These are phyloP conservation scores for Sardinella longiceps DNA, from an alignment of 2,797 vertebrate species.

Conservation along the genomic window DNA sequence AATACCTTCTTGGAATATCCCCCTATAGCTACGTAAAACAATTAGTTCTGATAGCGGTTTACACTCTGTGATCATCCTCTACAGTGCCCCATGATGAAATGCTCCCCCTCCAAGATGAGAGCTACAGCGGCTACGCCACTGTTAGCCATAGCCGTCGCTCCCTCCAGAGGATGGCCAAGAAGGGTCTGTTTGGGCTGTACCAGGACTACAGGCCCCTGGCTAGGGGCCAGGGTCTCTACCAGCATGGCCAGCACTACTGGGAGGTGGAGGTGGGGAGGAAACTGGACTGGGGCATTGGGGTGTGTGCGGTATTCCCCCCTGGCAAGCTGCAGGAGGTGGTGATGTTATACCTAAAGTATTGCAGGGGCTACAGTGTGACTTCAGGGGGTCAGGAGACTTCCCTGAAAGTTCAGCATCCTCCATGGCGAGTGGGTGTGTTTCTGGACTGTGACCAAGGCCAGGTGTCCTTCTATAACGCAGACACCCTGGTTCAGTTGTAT, in stretches of 20 bases:
- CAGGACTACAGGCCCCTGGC: constrained; percentile 51
- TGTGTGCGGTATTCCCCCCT: constrained; percentile 5
- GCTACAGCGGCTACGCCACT: constrained; percentile 44
- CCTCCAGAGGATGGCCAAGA: constrained; percentile 46
- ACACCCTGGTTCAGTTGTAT: constrained; percentile 49
- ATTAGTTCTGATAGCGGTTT: too few relatives aligned
- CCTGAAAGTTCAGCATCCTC: constrained; percentile 39
- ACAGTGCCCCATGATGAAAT: constrained; percentile 53
- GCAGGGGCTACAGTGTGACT: constrained; percentile 48
- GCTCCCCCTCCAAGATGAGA: constrained; percentile 47
- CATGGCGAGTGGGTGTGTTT: constrained; percentile 50
- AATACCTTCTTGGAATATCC: too few relatives aligned
- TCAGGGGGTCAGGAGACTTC: constrained; percentile 42
- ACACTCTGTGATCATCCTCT: background rate
- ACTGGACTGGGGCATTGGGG: constrained; percentile 53
- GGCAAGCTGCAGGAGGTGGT: constrained; percentile 47
- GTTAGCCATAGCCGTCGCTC: constrained; percentile 48
- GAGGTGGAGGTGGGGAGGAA: constrained; percentile 55
- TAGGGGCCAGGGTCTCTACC: constrained; percentile 44
- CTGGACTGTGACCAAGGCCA: constrained; percentile 55
- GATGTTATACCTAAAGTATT: constrained; percentile 50
- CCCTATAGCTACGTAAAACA: too few relatives aligned
- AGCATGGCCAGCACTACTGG: constrained; percentile 57
- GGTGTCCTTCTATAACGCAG: constrained; percentile 55
- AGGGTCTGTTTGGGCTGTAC: constrained; percentile 35